These are phyloP conservation scores for Ceratitis capitata DNA, from an alignment of 1,140 invertebrate genomes.

Conservation along the genomic window DNA sequence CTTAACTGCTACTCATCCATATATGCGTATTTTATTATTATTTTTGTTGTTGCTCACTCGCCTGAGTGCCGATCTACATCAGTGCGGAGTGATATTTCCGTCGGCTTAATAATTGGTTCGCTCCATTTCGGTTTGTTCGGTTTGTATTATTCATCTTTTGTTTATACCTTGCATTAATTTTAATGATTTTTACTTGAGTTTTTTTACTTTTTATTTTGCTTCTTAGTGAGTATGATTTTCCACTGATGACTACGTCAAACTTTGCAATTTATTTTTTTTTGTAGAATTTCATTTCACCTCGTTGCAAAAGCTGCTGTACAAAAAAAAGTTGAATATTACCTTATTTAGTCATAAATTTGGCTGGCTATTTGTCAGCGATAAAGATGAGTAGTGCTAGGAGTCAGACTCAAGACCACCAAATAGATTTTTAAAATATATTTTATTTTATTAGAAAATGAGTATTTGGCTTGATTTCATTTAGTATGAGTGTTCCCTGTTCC, in stretches of 20 bases:
- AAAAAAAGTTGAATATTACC: not conserved
- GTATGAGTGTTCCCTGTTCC: too few species aligned
- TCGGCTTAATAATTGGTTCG: constrained; percentile 9
- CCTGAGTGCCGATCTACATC: constrained; percentile 22
- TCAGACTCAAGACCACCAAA: not conserved
- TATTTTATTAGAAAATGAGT: too few species aligned
- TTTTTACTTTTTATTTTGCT: not conserved
- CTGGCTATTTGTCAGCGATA: not conserved
- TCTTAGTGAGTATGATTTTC: not conserved
- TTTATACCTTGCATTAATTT: not conserved
- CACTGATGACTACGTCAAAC: not conserved
- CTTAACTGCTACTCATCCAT: constrained; percentile 9
- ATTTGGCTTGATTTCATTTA: too few species aligned
- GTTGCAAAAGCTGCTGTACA: not conserved
- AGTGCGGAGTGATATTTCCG: constrained; percentile 24
- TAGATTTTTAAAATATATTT: too few species aligned
- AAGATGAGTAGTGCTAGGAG: not conserved
- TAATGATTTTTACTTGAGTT: not conserved
- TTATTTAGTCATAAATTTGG: not conserved
- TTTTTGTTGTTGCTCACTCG: not conserved
- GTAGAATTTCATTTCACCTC: not conserved
- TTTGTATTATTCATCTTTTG: constrained; percentile 5
- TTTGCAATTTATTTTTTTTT: constrained; percentile 16
- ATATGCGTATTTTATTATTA: not conserved
- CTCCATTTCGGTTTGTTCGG: not conserved